Base-by-base conservation (phyloP, 2,113 vertebrate species). In the Acrocephalus kingi region DNA sequence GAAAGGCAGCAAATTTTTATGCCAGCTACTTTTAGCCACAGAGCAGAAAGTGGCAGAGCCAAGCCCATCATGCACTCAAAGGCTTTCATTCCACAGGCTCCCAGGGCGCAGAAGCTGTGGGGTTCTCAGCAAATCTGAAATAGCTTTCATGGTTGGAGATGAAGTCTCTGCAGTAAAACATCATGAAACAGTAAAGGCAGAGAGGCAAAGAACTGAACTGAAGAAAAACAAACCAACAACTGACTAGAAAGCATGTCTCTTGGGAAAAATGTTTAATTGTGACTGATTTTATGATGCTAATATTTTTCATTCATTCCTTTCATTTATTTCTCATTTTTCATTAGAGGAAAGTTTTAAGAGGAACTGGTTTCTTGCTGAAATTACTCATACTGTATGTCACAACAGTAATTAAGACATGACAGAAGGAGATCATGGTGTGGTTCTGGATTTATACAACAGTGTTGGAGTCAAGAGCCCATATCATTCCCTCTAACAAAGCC, bases 61-160 rank as follows among this genome's bases (percentile, higher is more conserved):
- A 2, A 95, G 43, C 52, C 80, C 6, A 7, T 16, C 10, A 1
- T 0, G 0, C 41, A 87, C 2, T 23, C 45, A 49, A 90, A 88
- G 68, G 52, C 79, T 90, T 96, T 83, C 87, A 88, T 81, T 84
- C 61, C 93, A 75, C 1, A 9, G 84, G 72, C 39, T 93, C 68
- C 59, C 59, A 59, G 82, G 45, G 46, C 2, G 5, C 45, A 82
- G 93, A 81, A 89, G 74, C 73, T 75, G 73, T 6, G 23, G 71
- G 37, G 83, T 39, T 95, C 85, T 88, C 41, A 35, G 48, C 41
- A 97, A 92, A 90, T 68, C 72, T 88, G 61, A 90, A 88, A 92
- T 63, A 80, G 69, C 55, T 94, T 85, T 92, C 89, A 48, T 85
- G 84, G 74, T 21, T 85, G 81, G 80, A 89, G 74, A 96, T 76